Evolutionary conservation across 2,888 invertebrate species (phyloP), one percentile per base, ranked within the genome.

Genomic region (Cerastis leucographa): DNA sequence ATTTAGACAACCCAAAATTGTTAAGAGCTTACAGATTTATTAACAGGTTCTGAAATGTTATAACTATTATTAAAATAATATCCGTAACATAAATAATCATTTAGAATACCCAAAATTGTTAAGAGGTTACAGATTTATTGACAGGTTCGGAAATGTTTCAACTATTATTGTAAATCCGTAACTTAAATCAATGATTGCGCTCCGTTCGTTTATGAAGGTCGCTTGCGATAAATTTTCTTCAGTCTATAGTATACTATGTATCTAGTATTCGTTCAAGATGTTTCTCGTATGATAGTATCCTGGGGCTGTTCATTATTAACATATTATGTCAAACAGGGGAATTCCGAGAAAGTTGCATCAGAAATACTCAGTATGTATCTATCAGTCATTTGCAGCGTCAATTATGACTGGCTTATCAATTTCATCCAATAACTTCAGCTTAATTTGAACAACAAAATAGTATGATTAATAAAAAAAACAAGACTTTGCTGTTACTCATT

Each of bases 1-100:
- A 29, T 40, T 62, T 9, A 49, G 66, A 68, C 81, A 75, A 67
- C 29, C 66, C 61, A 81, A 61, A 44, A 49, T 56, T n/a, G 7
- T 44, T 6, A 12, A 22, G 12, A 59, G 7, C 2, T n/a, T 35
- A 6, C n/a, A 25, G 17, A 29, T 76, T 44, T n/a, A 40, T 40
- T 71, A 56, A 19, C 12, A 29, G 6, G 2, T 51, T 44, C n/a
- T n/a, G 22, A 54, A 29, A 62, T 51, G 4, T 1, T 46, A 19
- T 46, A 25, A 61, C n/a, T 12, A 42, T 56, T 40, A 40, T 42
- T 40, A 1, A 49, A n/a, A 71, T 49, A 44, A 3, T 78, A 6
- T 44, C 35, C 62, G 8, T 56, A 25, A 69, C 11, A 59, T 66
- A 67, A 46, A 4, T 59, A 3, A 59, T 59, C 7, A 29, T 40